Evolutionary conservation across 2,888 invertebrate genomes (phyloP).

Genomic region (Nyleta sp.): DNA sequence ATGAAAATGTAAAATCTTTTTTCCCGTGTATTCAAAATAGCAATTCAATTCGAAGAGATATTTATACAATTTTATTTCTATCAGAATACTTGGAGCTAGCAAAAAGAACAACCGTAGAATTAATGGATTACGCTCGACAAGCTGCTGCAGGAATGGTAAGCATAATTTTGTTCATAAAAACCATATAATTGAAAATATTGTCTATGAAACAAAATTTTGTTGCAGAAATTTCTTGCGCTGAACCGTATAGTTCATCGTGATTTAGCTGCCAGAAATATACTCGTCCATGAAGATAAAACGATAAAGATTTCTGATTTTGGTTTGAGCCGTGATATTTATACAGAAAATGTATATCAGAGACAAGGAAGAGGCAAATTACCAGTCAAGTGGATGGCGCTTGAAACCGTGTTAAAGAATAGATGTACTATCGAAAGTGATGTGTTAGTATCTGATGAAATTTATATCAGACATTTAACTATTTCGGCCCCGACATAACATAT

Average conservation of each 20-base stretch:
- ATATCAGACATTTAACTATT: no score
- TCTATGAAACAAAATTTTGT: constrained; percentile 9
- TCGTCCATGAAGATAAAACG: constrained; percentile 89
- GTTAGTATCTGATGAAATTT: no score
- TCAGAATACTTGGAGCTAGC: constrained; percentile 67
- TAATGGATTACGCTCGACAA: constrained; percentile 92
- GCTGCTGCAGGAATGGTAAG: constrained; percentile 92
- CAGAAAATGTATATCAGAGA: constrained; percentile 92
- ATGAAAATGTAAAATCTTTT: no score
- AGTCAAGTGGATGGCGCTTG: constrained; percentile 95
- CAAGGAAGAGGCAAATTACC: constrained; percentile 91
- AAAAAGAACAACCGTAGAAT: constrained; percentile 85
- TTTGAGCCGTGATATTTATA: constrained; percentile 92
- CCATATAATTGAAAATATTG: no score
- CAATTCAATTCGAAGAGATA: no score
- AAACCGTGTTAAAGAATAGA: constrained; percentile 91
- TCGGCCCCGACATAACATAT: no score
- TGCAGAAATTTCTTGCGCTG: constrained; percentile 89
- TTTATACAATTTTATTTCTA: constrained; percentile 1
- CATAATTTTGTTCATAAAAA: no score
- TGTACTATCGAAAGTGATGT: constrained; percentile 94
- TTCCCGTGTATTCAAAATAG: no score
- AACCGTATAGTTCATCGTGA: constrained; percentile 94
- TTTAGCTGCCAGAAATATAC: constrained; percentile 92
- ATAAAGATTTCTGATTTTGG: constrained; percentile 96